Base-by-base conservation (phyloP, 2,888 invertebrate genomes). In the Trissonchulus latispiculum region DNA sequence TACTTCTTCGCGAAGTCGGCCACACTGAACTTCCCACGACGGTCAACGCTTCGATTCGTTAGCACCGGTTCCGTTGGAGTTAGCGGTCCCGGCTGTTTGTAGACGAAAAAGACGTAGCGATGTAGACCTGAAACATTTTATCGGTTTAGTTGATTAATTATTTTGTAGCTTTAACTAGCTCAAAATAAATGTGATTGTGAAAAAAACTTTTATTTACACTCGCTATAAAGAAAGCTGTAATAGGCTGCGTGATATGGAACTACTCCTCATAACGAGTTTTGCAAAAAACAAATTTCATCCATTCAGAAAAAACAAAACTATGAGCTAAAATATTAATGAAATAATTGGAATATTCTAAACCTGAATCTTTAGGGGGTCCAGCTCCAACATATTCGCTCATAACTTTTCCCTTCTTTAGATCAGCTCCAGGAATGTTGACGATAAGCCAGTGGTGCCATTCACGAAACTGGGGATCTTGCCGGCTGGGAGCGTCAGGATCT, bases 401-500 rank as follows among this genome's bases (percentile, higher is more conserved):
- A 0, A 87, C 87, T 73, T 92, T 90, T 2, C 95, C 95, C 1
- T 87, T 85, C 0, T 82, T 79, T 1, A 94, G 81, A 77, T 90
- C 86, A 77, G 81, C 84, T 18, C 90, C 93, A 28, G 90, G 90
- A 77, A 95, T 90, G 82, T 94, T 94, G 33, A 88, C 90, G 0
- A 95, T 90, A 1, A 93, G 84, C 94, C 94, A 95, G 84, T 95
- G 94, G 80, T 91, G 90, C 90, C 91, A 93, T 84, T 95, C 94
- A 48, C 93, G 88, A 83, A 87, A 89, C 76, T 86, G 90, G 0
- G 93, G 93, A 8, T 90, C 88, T n/a, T 86, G 82, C 37, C 93
- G 89, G 77, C 90, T 90, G 0, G 94, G 94, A 8, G 93, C 93
- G 86, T 95, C 95, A 0, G 94, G 94, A 86, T 95, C 95, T 87